Evolutionary conservation across 2,888 invertebrate genomes (phyloP).

Genomic region (Ferrisia virgata): DNA sequence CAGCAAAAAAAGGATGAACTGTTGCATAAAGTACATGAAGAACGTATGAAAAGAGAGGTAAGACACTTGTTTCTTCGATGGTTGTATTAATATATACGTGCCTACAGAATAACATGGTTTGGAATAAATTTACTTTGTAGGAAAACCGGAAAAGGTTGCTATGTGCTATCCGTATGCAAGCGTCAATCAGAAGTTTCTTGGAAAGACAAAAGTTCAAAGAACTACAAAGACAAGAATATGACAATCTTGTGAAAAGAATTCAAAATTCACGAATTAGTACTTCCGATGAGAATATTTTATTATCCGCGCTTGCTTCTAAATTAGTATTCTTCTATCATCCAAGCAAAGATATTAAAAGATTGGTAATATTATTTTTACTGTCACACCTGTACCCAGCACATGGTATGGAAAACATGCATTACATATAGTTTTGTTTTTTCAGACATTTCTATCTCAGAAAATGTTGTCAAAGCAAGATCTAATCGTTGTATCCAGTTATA

Average conservation of each 20-base stretch:
- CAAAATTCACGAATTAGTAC: background rate
- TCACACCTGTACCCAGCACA: too few species aligned
- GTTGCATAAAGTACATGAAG: slow-evolving; percentile 76
- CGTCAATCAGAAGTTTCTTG: slow-evolving; percentile 72
- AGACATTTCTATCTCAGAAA: slow-evolving; percentile 47
- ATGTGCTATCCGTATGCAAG: slow-evolving; percentile 79
- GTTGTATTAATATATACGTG: background rate
- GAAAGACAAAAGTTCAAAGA: slow-evolving; percentile 66
- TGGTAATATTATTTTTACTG: slow-evolving; percentile 41
- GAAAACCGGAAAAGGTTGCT: slow-evolving; percentile 70
- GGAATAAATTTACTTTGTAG: slow-evolving; percentile 51
- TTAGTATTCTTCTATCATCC: slow-evolving; percentile 48
- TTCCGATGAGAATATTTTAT: slow-evolving; percentile 46
- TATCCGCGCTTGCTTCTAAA: slow-evolving; percentile 46
- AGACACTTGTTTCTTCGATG: slow-evolving; percentile 38
- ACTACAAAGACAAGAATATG: slow-evolving; percentile 67
- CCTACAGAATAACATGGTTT: slow-evolving; percentile 31
- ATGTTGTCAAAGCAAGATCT: slow-evolving; percentile 40
- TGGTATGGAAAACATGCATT: background rate
- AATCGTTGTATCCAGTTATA: slow-evolving; percentile 46
- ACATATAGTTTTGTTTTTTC: background rate
- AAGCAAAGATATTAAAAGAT: slow-evolving; percentile 46
- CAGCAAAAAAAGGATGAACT: slow-evolving; percentile 69
- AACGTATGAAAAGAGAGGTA: slow-evolving; percentile 83
- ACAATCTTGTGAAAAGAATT: slow-evolving; percentile 53